These are phyloP conservation scores for Scolanthus callimorphus DNA, from an alignment of 92 coral and sea anemone genomes.

Conservation along the genomic window DNA sequence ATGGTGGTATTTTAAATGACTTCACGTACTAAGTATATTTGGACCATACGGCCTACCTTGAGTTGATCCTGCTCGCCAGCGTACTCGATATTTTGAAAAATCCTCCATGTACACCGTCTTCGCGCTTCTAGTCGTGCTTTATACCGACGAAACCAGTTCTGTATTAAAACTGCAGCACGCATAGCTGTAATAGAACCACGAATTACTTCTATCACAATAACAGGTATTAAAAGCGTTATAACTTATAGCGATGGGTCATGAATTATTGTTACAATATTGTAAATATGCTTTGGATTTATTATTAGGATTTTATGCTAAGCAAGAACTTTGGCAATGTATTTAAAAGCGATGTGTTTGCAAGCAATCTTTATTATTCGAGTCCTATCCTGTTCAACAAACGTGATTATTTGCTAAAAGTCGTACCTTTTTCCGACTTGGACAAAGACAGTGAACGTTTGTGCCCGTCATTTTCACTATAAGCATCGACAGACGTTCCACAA, in stretches of 20 bases:
- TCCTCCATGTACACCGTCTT: slow-evolving; percentile 95
- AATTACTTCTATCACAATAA: background rate
- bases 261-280: no score
- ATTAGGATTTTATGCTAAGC: no score
- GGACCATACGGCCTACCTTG: no score
- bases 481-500: slow-evolving; percentile 54
- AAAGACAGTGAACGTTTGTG: background rate
- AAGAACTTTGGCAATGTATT: no score
- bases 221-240: no score
- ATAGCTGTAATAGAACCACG: slow-evolving; percentile 45
- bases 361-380: no score
- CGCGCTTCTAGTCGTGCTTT: slow-evolving; percentile 94
- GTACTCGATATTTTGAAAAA: slow-evolving; percentile 93
- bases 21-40: background rate
- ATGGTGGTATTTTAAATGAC: no score
- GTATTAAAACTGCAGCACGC: slow-evolving; percentile 87
- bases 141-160: slow-evolving; percentile 92
- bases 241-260: background rate
- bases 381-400: background rate
- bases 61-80: slow-evolving; percentile 96
- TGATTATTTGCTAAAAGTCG: background rate
- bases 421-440: slow-evolving; percentile 62
- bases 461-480: background rate
- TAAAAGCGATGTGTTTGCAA: no score
- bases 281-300: no score